Conservation (phyloP, 2,888 invertebrate species). For the Chrysina gloriosa region DNA sequence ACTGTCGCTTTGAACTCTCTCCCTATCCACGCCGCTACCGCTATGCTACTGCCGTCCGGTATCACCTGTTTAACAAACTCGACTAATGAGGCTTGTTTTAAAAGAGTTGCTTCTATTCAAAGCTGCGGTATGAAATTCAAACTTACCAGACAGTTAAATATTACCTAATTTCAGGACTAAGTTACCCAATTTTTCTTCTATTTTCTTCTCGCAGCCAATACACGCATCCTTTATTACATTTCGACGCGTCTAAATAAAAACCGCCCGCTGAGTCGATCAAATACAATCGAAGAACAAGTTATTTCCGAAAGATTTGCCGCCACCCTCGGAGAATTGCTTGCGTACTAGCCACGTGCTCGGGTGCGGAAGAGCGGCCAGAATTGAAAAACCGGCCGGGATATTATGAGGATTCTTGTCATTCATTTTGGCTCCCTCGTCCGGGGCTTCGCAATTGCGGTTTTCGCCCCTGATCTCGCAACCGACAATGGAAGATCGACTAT, state of each 20-base stretch:
- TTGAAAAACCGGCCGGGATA: background rate
- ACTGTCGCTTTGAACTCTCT: too few relatives aligned
- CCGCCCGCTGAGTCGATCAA: background rate
- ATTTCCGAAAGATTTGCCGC: conserved; percentile 6
- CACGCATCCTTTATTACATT: background rate
- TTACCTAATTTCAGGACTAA: too few relatives aligned
- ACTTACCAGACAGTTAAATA: too few relatives aligned
- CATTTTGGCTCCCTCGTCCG: background rate
- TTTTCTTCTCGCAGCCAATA: too few relatives aligned
- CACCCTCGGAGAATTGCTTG: conserved; percentile 1
- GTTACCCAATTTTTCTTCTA: too few relatives aligned
- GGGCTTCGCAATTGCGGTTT: conserved; percentile 5
- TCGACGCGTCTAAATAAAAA: background rate
- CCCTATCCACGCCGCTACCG: too few relatives aligned
- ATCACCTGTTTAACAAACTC: too few relatives aligned
- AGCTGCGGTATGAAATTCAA: too few relatives aligned
- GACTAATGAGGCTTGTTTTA: too few relatives aligned
- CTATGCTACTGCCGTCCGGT: too few relatives aligned
- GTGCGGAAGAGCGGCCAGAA: background rate
- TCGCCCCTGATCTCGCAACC: background rate
- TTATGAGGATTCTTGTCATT: conserved; percentile 28
- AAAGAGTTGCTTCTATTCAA: too few relatives aligned
- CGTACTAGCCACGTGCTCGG: conserved; percentile 9
- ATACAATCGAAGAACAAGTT: background rate
- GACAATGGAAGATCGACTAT: conserved; percentile 7